Base-by-base conservation (phyloP, 2,113 vertebrate genomes). In the Triplophysa dalaica region DNA sequence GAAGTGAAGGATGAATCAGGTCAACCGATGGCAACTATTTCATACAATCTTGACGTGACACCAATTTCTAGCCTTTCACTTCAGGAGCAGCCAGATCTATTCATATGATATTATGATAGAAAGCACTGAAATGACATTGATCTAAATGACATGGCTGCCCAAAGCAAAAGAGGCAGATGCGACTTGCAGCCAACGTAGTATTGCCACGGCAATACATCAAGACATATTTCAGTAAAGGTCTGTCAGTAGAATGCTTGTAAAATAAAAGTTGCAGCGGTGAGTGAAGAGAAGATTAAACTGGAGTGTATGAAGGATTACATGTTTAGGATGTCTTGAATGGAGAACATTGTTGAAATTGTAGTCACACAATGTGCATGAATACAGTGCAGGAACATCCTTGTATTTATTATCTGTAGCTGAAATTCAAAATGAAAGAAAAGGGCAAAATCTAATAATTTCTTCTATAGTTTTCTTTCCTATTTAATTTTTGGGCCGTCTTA, bases 151-250 rank as follows among this genome's bases (percentile, higher is more conserved):
- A 79, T 79, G 58, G 24, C 41, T 88, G 86, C 86, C 81, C 80
- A 85, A 12, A 11, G 85, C 86, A 84, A 67, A 48, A 43, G 22
- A 69, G 61, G 79, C 62, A 58, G 78, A 86, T 78, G 87, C 41
- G 74, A 79, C 85, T 21, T 76, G 78, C 65, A 65, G 80, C 87
- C 86, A 87, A 77, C 76, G 84, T 82, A 83, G 87, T 77, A 62
- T 68, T 78, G 73, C 75, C 48, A 79, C 85, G 78, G 87, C 82
- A 67, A 77, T 85, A 82, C 82, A 82, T 87, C 88, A 86, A 82
- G 73, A 81, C 3, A 45, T 14, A 24, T 83, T 78, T 86, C 66
- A 75, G 22, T 70, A 16, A 16, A 65, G 48, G 58, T 68, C 80
- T 82, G 80, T 82, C 80, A 82, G 52, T 75, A 72, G 10, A 60